These are phyloP conservation scores for Argopecten irradians DNA, from an alignment of 1,140 invertebrate species.

Conservation along the genomic window DNA sequence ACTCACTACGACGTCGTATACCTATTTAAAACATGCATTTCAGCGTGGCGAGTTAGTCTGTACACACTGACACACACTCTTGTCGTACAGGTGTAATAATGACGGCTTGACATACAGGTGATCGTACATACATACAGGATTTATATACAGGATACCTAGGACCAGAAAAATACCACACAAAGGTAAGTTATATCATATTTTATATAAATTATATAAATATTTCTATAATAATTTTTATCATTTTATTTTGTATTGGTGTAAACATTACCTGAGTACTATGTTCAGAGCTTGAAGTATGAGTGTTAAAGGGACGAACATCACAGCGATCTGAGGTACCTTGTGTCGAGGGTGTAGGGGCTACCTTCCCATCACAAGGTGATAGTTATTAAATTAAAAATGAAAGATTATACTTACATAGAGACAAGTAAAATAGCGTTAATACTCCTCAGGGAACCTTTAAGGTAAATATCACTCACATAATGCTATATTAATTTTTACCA, in stretches of 20 bases:
- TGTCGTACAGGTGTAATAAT: constrained; percentile 1
- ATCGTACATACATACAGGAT: background rate
- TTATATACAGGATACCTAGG: background rate
- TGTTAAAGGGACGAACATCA: constrained; percentile 4
- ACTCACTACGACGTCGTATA: background rate
- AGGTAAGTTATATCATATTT: background rate
- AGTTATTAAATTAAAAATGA: too few relatives aligned
- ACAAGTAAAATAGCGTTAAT: too few relatives aligned
- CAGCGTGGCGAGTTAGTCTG: constrained; percentile 13
- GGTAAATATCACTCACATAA: too few relatives aligned
- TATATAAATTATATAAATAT: background rate
- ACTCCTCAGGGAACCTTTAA: too few relatives aligned
- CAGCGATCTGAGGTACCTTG: background rate
- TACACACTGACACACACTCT: constrained; percentile 10
- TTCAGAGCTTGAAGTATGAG: background rate
- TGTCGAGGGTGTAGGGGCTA: background rate
- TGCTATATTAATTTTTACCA: too few relatives aligned
- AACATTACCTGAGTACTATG: background rate
- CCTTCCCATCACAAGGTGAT: too few relatives aligned
- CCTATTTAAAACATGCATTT: constrained; percentile 14
- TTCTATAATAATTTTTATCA: background rate
- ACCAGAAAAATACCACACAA: background rate
- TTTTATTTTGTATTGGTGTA: background rate
- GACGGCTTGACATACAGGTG: background rate
- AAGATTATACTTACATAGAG: too few relatives aligned